Conservation (phyloP, 2,113 vertebrate species). For the Ibidorhyncha struthersii region DNA sequence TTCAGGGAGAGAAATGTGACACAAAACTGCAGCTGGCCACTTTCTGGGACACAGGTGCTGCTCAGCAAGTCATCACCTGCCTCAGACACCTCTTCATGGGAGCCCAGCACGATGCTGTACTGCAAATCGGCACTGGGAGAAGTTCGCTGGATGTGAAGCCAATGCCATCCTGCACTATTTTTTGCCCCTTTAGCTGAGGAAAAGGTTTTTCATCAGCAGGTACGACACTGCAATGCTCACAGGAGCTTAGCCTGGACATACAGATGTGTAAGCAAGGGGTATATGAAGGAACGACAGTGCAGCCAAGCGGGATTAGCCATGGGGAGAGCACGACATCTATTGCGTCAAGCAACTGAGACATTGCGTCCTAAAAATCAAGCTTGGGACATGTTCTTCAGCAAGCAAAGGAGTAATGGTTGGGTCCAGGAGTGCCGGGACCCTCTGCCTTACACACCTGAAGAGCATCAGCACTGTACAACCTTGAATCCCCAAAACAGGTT, state of each 20-base stretch:
- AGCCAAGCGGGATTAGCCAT: neutral
- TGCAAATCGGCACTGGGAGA: neutral
- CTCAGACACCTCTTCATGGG: neutral
- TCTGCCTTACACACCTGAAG: neutral
- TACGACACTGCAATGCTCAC: neutral
- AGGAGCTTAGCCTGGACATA: neutral
- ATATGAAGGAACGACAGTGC: fast-evolving
- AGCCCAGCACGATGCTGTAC: neutral
- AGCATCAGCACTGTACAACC: neutral
- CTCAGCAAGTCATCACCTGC: neutral
- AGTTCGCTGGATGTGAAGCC: neutral
- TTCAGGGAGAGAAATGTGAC: neutral
- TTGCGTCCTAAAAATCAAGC: neutral
- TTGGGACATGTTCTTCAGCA: neutral
- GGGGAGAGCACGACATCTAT: neutral
- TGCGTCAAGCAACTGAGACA: neutral
- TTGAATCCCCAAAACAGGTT: neutral
- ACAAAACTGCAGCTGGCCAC: neutral
- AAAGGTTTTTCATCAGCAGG: neutral
- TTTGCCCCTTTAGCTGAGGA: neutral
- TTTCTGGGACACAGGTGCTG: neutral
- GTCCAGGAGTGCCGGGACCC: fast-evolving
- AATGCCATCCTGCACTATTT: neutral
- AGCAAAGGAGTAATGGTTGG: neutral
- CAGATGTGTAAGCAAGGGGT: neutral